These are phyloP conservation scores for Platycheirus rosarum DNA, from an alignment of 2,888 invertebrate species.

Conservation along the genomic window DNA sequence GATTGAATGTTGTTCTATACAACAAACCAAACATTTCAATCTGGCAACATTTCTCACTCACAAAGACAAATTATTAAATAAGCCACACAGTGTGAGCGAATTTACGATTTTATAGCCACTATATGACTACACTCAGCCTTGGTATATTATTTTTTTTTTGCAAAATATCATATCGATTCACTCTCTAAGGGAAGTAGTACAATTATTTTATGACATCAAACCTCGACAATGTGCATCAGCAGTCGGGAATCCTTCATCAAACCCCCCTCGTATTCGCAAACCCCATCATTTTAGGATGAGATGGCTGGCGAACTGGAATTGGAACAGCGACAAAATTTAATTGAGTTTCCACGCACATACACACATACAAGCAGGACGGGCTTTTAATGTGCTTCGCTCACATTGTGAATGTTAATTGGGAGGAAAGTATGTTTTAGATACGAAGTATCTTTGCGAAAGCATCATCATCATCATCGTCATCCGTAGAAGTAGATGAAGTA, in stretches of 20 bases:
- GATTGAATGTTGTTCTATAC: too few species aligned
- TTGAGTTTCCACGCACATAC: constrained; percentile 43
- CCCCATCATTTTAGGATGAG: neutral
- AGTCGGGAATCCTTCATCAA: constrained; percentile 16
- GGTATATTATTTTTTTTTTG: constrained; percentile 15
- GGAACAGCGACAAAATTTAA: constrained; percentile 70
- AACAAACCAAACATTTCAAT: too few species aligned
- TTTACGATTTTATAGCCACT: constrained; percentile 25
- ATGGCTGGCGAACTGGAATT: constrained; percentile 26
- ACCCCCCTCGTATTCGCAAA: neutral
- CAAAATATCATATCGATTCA: neutral
- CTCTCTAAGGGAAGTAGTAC: constrained; percentile 69
- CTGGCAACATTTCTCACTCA: constrained; percentile 10
- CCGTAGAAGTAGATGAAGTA: neutral
- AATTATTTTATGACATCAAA: constrained; percentile 68
- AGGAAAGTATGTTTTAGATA: constrained; percentile 40
- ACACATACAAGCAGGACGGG: constrained; percentile 12
- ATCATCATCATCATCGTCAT: constrained; percentile 9
- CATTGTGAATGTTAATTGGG: constrained; percentile 61
- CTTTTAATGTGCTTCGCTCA: constrained; percentile 36
- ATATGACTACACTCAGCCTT: constrained; percentile 27
- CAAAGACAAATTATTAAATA: constrained; percentile 18
- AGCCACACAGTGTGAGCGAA: neutral
- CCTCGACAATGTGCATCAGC: constrained; percentile 50
- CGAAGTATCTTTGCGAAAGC: constrained; percentile 4